These are phyloP conservation scores for Crocallis elinguaria DNA, from an alignment of 2,888 invertebrate genomes.

Conservation along the genomic window DNA sequence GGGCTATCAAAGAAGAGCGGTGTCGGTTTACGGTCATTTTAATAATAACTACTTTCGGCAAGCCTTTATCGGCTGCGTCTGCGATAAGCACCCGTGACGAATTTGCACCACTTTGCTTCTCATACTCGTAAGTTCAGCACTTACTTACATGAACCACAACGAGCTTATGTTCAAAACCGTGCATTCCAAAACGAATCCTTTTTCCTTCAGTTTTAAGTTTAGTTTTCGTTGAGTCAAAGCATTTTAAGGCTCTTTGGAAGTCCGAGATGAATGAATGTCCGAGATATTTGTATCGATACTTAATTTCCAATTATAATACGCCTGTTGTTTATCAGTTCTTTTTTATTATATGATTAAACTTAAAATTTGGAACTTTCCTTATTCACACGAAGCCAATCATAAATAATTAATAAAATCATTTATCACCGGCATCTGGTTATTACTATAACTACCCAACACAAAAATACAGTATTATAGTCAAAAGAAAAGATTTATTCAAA, in stretches of 20 bases:
- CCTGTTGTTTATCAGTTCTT: constrained; percentile 59
- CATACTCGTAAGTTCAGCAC: constrained; percentile 33
- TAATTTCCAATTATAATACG: constrained; percentile 76
- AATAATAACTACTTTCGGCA: constrained; percentile 75
- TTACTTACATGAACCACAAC: constrained; percentile 24
- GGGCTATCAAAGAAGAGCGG: constrained; percentile 63
- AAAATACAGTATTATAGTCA: too few relatives aligned
- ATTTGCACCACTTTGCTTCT: constrained; percentile 72
- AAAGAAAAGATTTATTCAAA: too few relatives aligned
- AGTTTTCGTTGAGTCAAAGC: neutral
- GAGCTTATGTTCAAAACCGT: neutral
- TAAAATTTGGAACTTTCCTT: constrained; percentile 9
- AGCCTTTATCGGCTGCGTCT: constrained; percentile 77
- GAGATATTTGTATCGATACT: constrained; percentile 75
- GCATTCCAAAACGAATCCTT: constrained; percentile 6
- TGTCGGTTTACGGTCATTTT: constrained; percentile 69
- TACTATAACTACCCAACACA: too few relatives aligned
- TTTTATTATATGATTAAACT: constrained; percentile 43
- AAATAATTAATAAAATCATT: too few relatives aligned
- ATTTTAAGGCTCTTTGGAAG: neutral
- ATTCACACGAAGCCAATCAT: neutral
- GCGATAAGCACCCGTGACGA: constrained; percentile 84
- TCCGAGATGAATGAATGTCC: constrained; percentile 53
- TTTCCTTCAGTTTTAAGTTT: neutral
- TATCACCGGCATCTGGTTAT: too few relatives aligned